Evolutionary conservation across 2,888 invertebrate species (phyloP), one percentile per base, ranked within the genome.

Genomic region (Druceiella hillmani): DNA sequence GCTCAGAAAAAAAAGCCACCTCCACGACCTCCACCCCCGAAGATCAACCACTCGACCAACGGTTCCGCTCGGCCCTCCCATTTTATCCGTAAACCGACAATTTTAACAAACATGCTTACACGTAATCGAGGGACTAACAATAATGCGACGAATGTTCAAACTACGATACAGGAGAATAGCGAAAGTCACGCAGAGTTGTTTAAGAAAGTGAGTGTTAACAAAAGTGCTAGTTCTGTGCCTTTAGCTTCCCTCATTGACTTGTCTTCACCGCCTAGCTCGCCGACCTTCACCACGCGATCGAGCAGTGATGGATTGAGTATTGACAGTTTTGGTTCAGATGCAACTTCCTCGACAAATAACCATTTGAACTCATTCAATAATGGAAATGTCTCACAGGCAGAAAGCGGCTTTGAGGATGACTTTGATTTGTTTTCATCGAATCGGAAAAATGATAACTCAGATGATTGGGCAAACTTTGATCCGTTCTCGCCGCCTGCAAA

Each of bases 351-450:
- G 20, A 71, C 69, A 3, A 70, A 66, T 33, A 75, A 78, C 48
- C 75, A 73, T 35, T 60, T 61, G 2, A 66, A 67, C 42, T 59
- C 64, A 14, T 62, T 70, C 25, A 72, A 69, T 48, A 78, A 78
- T 52, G 80, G 82, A 10, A 81, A 78, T 53, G 76, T 76, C 4
- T 83, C 83, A 3, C 81, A 83, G 55, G 78, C 81, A 27, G 85
- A 85, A 56, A 84, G 84, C 61, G 84, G 86, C 3, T 88, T 88
- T 56, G 88, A 89, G 59, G 88, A 87, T 64, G 87, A 88, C 57
- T 86, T 85, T 57, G 84, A 86, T 55, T 67, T 79, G 29, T 79
- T 79, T 51, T 67, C 79, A 3, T 64, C 64, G 48, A 58, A 68
- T 44, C 62, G 64, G 52, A 74, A 67, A 52, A 62, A 65, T 6